Evolutionary conservation across 2,888 invertebrate genomes (phyloP), one percentile per base, ranked within the genome.

Genomic region (Troides aeacus): DNA sequence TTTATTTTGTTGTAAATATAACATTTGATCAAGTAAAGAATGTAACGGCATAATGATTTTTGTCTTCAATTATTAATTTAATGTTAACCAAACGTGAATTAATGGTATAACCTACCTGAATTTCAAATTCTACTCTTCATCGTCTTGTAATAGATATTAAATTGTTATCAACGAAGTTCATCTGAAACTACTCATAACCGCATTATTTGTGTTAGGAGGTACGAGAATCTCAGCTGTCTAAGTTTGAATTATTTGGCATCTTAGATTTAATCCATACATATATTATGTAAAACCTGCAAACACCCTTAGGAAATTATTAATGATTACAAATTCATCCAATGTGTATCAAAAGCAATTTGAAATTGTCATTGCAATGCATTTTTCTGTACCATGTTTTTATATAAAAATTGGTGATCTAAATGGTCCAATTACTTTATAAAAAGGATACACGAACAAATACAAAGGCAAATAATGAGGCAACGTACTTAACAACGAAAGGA

Each of bases 401-500:
- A 15, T 17, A 50, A 50, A 50, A 50, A 18, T 10, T 10, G 2
- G 17, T 4, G 50, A 50, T 39, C 10, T 39, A 39, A 10, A 10
- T 39, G 50, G 15, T 50, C 5, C 18, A 39, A 15, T 50, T 50
- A 50, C 50, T 15, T 5, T 50, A 3, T 17, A 15, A 17, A 18
- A 50, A 50, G 50, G 4, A 50, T 18, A 50, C 18, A 50, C 5
- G 50, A 50, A 50, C 18, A 50, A 39, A 39, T 10, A 39, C 39
- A 6, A 39, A 39, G 39, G 39, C 57, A 57, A 57, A 57, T 57
- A 6, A 4, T 18, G 5, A 57, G 21, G 85, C 87, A 88, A 90
- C 88, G 86, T 85, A 79, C 86, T 87, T 84, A 84, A 87, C 83
- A 85, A 80, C 81, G 81, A 83, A 85, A 84, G 86, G 85, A 86